These are phyloP conservation scores for Porphyrio hochstetteri DNA, from an alignment of 2,113 vertebrate species.

Conservation along the genomic window DNA sequence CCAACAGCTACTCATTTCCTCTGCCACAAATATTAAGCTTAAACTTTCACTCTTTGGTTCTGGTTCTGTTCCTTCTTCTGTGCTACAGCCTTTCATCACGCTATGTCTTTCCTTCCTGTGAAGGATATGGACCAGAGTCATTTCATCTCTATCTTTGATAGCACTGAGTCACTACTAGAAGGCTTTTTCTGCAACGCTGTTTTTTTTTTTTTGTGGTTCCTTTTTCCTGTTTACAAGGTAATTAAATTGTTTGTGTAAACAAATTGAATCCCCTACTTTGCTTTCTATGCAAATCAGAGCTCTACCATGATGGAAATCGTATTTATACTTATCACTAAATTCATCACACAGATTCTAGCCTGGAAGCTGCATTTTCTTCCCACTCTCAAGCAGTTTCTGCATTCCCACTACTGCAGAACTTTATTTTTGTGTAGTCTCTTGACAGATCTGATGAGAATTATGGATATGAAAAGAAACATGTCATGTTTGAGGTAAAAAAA, in stretches of 20 bases:
- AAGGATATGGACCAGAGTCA: background rate
- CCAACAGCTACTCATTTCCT: background rate
- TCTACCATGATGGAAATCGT: background rate
- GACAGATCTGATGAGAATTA: background rate
- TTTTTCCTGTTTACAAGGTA: background rate
- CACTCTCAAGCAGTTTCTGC: background rate
- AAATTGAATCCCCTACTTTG: background rate
- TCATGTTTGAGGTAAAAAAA: background rate
- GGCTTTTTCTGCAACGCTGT: background rate
- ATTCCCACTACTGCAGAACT: background rate
- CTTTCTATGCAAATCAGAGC: background rate
- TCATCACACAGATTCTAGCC: background rate
- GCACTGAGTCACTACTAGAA: background rate
- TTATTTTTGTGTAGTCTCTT: background rate
- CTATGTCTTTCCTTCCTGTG: background rate
- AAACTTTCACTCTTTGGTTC: background rate
- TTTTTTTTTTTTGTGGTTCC: background rate
- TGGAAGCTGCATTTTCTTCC: background rate
- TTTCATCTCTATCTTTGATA: background rate
- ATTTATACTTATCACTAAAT: background rate
- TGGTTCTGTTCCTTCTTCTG: background rate
- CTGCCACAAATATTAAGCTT: background rate
- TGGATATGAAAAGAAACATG: background rate
- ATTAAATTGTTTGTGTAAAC: background rate
- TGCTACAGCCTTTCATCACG: background rate